Conservation (phyloP, 2,113 vertebrate genomes). For the Crocuta crocuta region DNA sequence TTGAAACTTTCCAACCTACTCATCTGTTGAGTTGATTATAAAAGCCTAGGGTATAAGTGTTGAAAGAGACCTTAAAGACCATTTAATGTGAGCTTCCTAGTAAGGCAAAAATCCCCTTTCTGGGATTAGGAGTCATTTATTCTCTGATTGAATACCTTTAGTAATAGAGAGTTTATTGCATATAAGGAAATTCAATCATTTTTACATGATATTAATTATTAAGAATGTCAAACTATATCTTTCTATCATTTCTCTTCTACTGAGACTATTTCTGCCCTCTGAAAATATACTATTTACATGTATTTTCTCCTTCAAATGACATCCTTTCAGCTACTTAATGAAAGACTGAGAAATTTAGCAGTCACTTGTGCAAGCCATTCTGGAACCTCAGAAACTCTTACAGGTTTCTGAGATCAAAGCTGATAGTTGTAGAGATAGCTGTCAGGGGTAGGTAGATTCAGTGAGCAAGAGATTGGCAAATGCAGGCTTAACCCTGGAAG, state of each 20-base stretch:
- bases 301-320: background rate
- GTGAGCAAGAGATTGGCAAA: background rate
- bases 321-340: background rate
- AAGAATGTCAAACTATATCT: constrained; percentile 10
- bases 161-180: background rate
- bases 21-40: background rate
- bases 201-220: constrained; percentile 19
- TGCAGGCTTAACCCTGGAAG: background rate
- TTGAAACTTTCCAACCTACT: constrained; percentile 9
- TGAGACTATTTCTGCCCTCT: background rate
- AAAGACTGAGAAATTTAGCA: background rate
- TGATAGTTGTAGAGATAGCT: background rate
- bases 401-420: background rate
- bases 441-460: background rate
- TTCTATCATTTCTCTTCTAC: constrained; percentile 31
- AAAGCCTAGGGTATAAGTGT: background rate
- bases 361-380: constrained; percentile 4
- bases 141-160: constrained; percentile 1
- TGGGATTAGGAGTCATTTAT: background rate
- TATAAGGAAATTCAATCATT: background rate
- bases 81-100: background rate
- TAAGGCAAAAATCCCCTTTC: background rate
- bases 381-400: background rate
- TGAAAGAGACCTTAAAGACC: background rate
- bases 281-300: background rate